Evolutionary conservation across 2,797 vertebrate species (phyloP), one percentile per base, ranked within the genome.

Genomic region (Peromyscus attwateri): DNA sequence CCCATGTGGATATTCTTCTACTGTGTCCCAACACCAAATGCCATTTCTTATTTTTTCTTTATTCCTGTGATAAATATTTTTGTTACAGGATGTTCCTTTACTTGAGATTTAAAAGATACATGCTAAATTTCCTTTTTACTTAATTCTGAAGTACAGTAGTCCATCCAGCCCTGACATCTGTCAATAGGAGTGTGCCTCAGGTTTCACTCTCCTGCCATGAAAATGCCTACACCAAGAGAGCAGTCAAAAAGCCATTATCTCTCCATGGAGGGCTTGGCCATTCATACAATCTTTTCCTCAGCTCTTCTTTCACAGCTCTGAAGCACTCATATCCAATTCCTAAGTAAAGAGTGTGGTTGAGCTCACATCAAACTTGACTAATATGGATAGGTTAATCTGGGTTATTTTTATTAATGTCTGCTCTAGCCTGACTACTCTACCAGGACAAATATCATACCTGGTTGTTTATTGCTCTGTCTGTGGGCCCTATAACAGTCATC

Each of bases 211-310:
- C 17, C 14, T 43, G 3, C 8, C n/a, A 5, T 8, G 66, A 66
- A 31, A 79, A 87, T 49, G 2, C 25, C 9, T 64, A 2, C 10
- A 16, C 37, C 23, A 14, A 2, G 25, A 14, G 27, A 4, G 3
- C 3, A 3, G 27, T 49, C 11, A 6, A 40, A 29, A 16, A 29
- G 34, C 25, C 23, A 31, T 23, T 60, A 1, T 62, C 43, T 62
- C 19, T 12, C 4, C n/a, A 46, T 4, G 29, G 40, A 23, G 25
- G 49, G 13, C 17, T 60, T 60, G 34, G 21, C 34, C 17, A 34
- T 31, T 55, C 8, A 0, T 3, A 1, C 0, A 1, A 21, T 23
- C 23, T 70, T 34, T 57, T 87, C 19, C 4, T 80, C 46, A 76
- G 0, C 29, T 87, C 40, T 57, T 1, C 7, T 11, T 1, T 17